These are phyloP conservation scores for Erebia epiphron DNA, from an alignment of 2,888 invertebrate species.

Conservation along the genomic window DNA sequence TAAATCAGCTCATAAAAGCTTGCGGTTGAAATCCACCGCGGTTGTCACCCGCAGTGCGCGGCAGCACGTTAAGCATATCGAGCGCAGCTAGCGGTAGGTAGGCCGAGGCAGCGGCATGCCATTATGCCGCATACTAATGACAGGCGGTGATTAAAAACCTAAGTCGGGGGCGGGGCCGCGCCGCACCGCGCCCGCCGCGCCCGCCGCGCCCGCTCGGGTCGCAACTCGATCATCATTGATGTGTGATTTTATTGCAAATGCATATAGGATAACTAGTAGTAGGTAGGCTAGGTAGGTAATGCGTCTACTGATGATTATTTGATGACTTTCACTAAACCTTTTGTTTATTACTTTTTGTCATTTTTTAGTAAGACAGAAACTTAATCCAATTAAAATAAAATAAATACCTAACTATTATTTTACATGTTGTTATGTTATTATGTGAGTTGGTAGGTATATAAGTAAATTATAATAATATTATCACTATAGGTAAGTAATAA, in stretches of 20 bases:
- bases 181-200: slow-evolving; percentile 45
- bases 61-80: not conserved
- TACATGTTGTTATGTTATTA: no score
- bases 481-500: no score
- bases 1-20: not conserved
- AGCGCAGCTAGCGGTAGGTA: slow-evolving; percentile 41
- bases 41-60: slow-evolving; percentile 7
- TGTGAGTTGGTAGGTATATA: no score
- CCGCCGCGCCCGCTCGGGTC: slow-evolving; percentile 22
- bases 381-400: no score
- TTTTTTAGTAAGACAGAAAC: no score
- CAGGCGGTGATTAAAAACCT: slow-evolving; percentile 75
- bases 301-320: not conserved
- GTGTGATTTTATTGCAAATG: slow-evolving; percentile 1
- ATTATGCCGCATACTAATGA: slow-evolving; percentile 79
- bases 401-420: no score
- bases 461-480: no score
- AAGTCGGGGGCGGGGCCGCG: slow-evolving; percentile 39
- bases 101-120: slow-evolving; percentile 47
- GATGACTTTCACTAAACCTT: not conserved
- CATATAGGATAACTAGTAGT: not conserved
- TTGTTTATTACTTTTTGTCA: not conserved
- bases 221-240: not conserved
- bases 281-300: not conserved
- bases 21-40: not conserved